phyloP scores from a whole-genome alignment of 2,888 invertebrate genomes.

The Amiota minor region DNA sequence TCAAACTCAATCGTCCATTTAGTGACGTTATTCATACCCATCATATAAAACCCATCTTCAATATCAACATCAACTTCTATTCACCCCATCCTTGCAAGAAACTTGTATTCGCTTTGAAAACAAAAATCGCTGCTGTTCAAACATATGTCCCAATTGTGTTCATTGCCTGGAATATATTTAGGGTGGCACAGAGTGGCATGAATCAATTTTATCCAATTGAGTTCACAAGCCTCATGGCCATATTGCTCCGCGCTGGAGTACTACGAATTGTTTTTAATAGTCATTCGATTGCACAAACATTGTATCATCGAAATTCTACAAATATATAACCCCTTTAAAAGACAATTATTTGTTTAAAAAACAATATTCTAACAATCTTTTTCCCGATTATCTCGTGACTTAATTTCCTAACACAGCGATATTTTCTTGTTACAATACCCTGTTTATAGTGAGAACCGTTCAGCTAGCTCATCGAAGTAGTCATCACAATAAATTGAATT shows the following conservation, averaged over 20 bases:
- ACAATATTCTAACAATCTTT: too few relatives aligned
- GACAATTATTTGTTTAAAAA: too few relatives aligned
- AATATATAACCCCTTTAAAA: too few relatives aligned
- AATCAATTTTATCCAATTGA: conserved; percentile 62
- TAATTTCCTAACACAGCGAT: too few relatives aligned
- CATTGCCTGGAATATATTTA: conserved; percentile 42
- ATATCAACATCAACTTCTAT: neutral
- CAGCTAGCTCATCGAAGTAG: too few relatives aligned
- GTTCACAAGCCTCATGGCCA: conserved; percentile 37
- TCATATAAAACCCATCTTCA: conserved; percentile 35
- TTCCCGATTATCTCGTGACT: too few relatives aligned
- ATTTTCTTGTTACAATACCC: too few relatives aligned
- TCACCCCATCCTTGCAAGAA: neutral
- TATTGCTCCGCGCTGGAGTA: neutral
- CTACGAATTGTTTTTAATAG: too few relatives aligned
- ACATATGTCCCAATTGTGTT: conserved; percentile 67
- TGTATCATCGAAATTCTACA: too few relatives aligned
- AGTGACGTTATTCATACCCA: neutral
- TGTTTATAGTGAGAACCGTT: too few relatives aligned
- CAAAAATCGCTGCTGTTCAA: conserved; percentile 44
- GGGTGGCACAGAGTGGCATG: conserved; percentile 45
- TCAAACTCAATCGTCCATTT: conserved; percentile 14
- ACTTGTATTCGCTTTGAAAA: conserved; percentile 32
- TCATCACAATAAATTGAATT: too few relatives aligned
- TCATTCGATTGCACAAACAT: too few relatives aligned